Evolutionary conservation across 2,888 invertebrate species (phyloP), one percentile per base, ranked within the genome.

Genomic region (Busseola fusca): DNA sequence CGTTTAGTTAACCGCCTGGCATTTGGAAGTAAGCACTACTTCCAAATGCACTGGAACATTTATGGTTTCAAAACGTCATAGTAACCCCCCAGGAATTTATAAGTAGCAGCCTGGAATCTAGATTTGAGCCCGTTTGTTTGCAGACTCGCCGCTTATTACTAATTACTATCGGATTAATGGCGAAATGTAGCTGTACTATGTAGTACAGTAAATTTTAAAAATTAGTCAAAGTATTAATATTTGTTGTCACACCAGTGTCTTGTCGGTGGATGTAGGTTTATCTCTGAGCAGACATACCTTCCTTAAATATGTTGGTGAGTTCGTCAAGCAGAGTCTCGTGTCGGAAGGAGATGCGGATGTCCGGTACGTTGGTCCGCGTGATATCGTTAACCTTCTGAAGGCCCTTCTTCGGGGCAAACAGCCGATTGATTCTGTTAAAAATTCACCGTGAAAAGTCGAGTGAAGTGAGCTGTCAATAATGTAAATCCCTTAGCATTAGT

Each of bases 341-440:
- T 76, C 99, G 97, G 96, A 98, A 99, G 74, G 99, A 98, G 67
- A 99, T 98, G 83, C 99, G 97, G 85, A 99, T 99, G 93, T 99
- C 99, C 25, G 99, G 99, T 69, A 99, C 98, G 96, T 99, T 99
- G 80, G 99, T 99, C 86, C 99, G 97, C 7, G 98, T 98, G 87
- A 99, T 99, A 93, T 99, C 99, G 90, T 99, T 99, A n/a, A n/a
- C n/a, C n/a, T n/a, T n/a, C n/a, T n/a, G n/a, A n/a, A n/a, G n/a
- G n/a, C n/a, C n/a, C n/a, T n/a, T n/a, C n/a, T n/a, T n/a, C n/a
- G n/a, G n/a, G n/a, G n/a, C n/a, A n/a, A n/a, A n/a, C n/a, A n/a
- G n/a, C n/a, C n/a, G n/a, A n/a, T n/a, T n/a, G n/a, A n/a, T n/a
- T n/a, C n/a, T n/a, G n/a, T n/a, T n/a, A n/a, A n/a, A n/a, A n/a